Evolutionary conservation across 2,113 vertebrate species (phyloP).

Genomic region (Dascyllus trimaculatus): DNA sequence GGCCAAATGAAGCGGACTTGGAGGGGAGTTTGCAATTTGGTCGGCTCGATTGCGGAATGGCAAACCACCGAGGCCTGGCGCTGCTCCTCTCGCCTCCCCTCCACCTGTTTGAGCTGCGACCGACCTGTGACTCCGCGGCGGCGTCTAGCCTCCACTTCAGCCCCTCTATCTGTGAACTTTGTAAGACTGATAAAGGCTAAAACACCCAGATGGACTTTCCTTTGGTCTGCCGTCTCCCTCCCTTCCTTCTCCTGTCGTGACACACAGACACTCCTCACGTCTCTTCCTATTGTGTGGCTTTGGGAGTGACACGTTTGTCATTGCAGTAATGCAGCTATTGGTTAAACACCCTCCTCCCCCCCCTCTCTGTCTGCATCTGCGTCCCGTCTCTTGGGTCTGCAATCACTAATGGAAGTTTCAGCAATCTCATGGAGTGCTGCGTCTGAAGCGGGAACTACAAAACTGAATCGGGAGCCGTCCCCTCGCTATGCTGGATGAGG

Average conservation of each 20-base stretch:
- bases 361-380: slow-evolving; percentile 53
- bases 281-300: slow-evolving; percentile 40
- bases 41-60: slow-evolving; percentile 71
- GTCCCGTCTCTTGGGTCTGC: slow-evolving; percentile 41
- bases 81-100: slow-evolving; percentile 35
- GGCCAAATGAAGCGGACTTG: slow-evolving; percentile 73
- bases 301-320: slow-evolving; percentile 82
- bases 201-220: slow-evolving; percentile 80
- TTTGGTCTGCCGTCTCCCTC: slow-evolving; percentile 65
- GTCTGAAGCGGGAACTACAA: slow-evolving; percentile 40
- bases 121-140: slow-evolving; percentile 85
- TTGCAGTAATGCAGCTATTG: slow-evolving; percentile 71
- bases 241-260: slow-evolving; percentile 22
- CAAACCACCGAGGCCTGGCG: slow-evolving; percentile 63
- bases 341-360: slow-evolving; percentile 51
- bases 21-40: slow-evolving; percentile 70
- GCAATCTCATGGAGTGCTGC: slow-evolving; percentile 51
- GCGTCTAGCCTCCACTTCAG: slow-evolving; percentile 83
- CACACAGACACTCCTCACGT: slow-evolving; percentile 62
- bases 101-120: slow-evolving; percentile 64
- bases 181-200: slow-evolving; percentile 87
- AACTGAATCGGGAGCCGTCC: slow-evolving; percentile 54
- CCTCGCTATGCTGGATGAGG: slow-evolving; percentile 78
- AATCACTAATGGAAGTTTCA: slow-evolving; percentile 59
- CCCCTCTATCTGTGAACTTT: slow-evolving; percentile 91